Conservation (phyloP, 2,797 vertebrate species). For the Parauchenoglanis ngamensis region DNA sequence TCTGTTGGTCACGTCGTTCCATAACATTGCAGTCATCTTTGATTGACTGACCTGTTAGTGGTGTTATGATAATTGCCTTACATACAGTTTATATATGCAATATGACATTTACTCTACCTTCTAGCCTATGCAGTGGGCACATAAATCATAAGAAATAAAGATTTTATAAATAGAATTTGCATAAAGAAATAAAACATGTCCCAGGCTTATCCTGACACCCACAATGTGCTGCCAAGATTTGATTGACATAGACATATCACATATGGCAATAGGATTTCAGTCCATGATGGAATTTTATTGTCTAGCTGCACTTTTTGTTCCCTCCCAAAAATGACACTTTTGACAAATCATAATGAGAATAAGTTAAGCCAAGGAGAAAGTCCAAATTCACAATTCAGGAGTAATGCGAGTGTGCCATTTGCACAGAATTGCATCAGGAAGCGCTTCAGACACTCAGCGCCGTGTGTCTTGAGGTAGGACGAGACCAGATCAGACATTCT, state of each 20-base stretch:
- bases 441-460: conserved; percentile 31
- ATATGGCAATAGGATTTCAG: conserved; percentile 31
- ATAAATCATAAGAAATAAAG: conserved; percentile 8
- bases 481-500: conserved; percentile 50
- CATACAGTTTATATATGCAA: conserved; percentile 1
- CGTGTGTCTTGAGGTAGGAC: conserved; percentile 42
- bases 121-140: not conserved
- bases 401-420: conserved; percentile 42
- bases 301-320: conserved; percentile 34
- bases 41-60: conserved; percentile 18
- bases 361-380: conserved; percentile 36
- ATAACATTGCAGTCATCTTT: not conserved
- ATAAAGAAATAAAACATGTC: conserved; percentile 20
- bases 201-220: conserved; percentile 35
- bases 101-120: conserved; percentile 11
- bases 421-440: conserved; percentile 54
- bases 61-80: conserved; percentile 6
- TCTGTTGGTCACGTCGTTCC: not conserved
- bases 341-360: conserved; percentile 42
- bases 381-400: conserved; percentile 26
- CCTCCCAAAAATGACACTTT: conserved; percentile 44
- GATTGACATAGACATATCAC: conserved; percentile 43
- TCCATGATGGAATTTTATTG: conserved; percentile 46
- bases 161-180: conserved; percentile 24
- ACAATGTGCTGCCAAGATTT: conserved; percentile 27